These are phyloP conservation scores for Oreonectes daqikongensis DNA, from an alignment of 2,797 vertebrate species.

Conservation along the genomic window DNA sequence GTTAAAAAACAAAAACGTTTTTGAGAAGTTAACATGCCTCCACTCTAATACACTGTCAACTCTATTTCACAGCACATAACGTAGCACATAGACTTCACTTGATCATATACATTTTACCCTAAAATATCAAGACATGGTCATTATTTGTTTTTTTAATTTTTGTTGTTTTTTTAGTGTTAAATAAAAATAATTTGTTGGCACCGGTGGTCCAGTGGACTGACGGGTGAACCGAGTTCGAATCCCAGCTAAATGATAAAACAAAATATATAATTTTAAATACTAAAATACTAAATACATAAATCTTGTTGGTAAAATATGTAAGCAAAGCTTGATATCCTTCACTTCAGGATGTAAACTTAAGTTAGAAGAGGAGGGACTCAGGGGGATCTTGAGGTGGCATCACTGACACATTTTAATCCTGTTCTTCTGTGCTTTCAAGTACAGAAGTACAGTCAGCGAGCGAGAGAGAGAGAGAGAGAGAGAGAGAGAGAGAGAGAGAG, in stretches of 20 bases:
- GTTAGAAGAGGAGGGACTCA: background rate
- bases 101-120: too few relatives aligned
- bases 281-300: background rate
- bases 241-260: too few relatives aligned
- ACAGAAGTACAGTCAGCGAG: too few relatives aligned
- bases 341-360: constrained; percentile 5
- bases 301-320: too few relatives aligned
- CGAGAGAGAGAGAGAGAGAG: background rate
- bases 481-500: constrained; percentile 5
- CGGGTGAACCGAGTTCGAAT: too few relatives aligned
- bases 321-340: background rate
- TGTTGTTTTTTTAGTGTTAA: background rate
- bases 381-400: background rate
- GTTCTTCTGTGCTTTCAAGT: constrained; percentile 19
- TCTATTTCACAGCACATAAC: too few relatives aligned
- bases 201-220: too few relatives aligned
- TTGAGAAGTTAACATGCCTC: background rate
- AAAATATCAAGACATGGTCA: too few relatives aligned
- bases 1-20: background rate
- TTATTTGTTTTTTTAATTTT: too few relatives aligned
- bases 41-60: background rate
- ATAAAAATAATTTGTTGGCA: too few relatives aligned
- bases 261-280: too few relatives aligned
- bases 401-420: constrained; percentile 11
- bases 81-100: too few relatives aligned